Evolutionary conservation across 2,797 vertebrate genomes (phyloP).

Genomic region (Acanthurus leucopareius): DNA sequence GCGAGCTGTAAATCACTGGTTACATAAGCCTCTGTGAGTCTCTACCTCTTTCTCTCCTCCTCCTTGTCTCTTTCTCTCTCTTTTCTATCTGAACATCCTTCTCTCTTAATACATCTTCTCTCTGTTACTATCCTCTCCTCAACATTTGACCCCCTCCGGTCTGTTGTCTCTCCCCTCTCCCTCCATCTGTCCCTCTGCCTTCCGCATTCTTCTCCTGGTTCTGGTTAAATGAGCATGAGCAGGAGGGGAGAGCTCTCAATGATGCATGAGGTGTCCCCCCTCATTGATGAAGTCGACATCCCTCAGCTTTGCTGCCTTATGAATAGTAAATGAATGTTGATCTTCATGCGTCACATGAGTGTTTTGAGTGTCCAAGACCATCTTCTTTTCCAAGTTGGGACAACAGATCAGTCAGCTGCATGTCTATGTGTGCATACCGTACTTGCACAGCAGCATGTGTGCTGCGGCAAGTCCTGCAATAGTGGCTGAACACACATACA

Average conservation of each 20-base stretch:
- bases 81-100: constrained; percentile 57
- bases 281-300: constrained; percentile 68
- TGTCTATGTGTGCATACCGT: not conserved
- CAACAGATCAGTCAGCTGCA: constrained; percentile 55
- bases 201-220: constrained; percentile 51
- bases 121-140: constrained; percentile 39
- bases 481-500: constrained; percentile 18
- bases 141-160: constrained; percentile 35
- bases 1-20: constrained; percentile 82
- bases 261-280: constrained; percentile 67
- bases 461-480: constrained; percentile 7
- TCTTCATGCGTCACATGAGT: constrained; percentile 51
- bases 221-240: constrained; percentile 49
- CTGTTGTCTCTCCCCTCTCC: constrained; percentile 28
- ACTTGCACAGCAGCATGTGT: not conserved
- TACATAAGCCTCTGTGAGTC: constrained; percentile 81
- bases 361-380: constrained; percentile 29
- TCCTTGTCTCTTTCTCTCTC: constrained; percentile 57
- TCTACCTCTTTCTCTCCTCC: constrained; percentile 68
- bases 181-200: constrained; percentile 37
- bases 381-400: constrained; percentile 50
- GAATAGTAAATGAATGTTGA: constrained; percentile 66
- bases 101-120: constrained; percentile 51
- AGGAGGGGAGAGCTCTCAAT: constrained; percentile 61
- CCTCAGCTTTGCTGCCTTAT: constrained; percentile 60